phyloP scores from a whole-genome alignment of 2,113 vertebrate genomes.

The Nycticryphes semicollaris region DNA sequence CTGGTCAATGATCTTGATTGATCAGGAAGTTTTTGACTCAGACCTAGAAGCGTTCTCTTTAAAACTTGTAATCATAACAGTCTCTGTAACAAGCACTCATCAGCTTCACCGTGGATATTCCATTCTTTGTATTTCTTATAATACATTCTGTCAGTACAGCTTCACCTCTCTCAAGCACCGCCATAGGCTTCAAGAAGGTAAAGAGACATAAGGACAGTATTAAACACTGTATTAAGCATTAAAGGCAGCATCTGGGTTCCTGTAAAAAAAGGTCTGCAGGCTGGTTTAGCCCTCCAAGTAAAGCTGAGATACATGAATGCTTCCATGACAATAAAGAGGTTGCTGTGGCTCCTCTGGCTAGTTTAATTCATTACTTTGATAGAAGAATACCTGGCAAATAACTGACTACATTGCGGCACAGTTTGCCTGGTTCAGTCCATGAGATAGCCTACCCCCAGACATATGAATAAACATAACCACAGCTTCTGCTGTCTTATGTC shows the following conservation, averaged over 20 bases:
- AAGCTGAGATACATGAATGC: neutral
- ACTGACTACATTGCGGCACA: neutral
- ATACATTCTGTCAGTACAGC: neutral
- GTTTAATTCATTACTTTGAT: neutral
- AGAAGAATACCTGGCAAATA: neutral
- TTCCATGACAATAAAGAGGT: neutral
- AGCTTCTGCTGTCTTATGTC: neutral
- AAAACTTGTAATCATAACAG: neutral
- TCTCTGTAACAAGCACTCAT: neutral
- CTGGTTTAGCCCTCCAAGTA: neutral
- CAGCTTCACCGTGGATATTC: neutral
- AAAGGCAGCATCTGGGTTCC: neutral
- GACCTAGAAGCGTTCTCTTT: neutral
- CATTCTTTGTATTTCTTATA: neutral
- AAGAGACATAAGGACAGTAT: neutral
- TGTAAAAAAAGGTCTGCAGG: neutral
- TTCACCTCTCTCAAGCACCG: neutral
- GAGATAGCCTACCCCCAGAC: neutral
- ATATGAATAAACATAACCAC: neutral
- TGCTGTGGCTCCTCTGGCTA: neutral
- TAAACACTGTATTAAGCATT: neutral
- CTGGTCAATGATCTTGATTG: neutral
- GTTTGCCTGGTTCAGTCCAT: neutral
- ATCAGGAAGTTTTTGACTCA: neutral
- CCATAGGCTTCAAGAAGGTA: neutral